These are phyloP conservation scores for Enteromius mattozi DNA, from an alignment of 2,797 vertebrate genomes.

Conservation along the genomic window DNA sequence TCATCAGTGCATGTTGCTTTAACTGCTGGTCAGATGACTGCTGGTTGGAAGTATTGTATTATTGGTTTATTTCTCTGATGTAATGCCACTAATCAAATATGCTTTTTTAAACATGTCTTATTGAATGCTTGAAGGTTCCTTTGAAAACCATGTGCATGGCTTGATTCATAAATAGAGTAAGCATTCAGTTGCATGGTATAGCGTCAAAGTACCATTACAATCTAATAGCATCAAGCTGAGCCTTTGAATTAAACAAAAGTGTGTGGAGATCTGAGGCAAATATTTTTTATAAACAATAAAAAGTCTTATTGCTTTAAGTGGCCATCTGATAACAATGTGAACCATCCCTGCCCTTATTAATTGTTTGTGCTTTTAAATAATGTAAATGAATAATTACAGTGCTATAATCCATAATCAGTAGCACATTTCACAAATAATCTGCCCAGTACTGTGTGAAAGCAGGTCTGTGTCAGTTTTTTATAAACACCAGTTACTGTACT, in stretches of 20 bases:
- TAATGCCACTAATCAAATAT: neutral
- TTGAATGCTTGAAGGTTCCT: neutral
- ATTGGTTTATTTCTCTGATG: neutral
- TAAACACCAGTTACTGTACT: neutral
- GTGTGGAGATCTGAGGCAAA: neutral
- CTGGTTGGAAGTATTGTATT: neutral
- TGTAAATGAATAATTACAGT: neutral
- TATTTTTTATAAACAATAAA: neutral
- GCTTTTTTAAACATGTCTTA: neutral
- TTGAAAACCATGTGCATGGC: neutral
- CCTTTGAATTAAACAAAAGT: neutral
- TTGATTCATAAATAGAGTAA: neutral
- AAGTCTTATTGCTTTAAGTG: neutral
- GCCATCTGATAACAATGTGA: neutral
- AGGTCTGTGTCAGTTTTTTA: neutral
- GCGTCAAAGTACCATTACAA: neutral
- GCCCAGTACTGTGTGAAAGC: neutral
- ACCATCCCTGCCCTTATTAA: neutral
- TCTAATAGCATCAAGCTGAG: neutral
- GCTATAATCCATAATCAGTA: neutral
- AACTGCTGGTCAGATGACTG: neutral
- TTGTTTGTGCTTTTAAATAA: neutral
- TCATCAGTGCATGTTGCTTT: constrained; percentile 4
- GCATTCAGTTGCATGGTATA: neutral
- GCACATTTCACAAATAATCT: neutral